These are phyloP conservation scores for Anguilla pacifica DNA, from an alignment of 2,797 vertebrate genomes.

Conservation along the genomic window DNA sequence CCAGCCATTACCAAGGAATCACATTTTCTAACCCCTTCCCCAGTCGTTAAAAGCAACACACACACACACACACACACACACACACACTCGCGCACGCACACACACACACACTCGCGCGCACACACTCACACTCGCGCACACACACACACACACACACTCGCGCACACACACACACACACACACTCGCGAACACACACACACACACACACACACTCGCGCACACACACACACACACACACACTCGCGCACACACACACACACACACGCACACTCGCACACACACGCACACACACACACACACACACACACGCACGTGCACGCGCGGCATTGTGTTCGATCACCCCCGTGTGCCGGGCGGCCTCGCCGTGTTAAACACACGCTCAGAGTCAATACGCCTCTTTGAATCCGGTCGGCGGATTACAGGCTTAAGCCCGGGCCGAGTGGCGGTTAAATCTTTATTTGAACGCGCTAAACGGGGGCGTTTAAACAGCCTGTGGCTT, in stretches of 20 bases:
- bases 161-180: no score
- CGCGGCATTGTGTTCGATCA: neutral
- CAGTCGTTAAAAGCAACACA: neutral
- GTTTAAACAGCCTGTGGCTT: neutral
- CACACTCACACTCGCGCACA: no score
- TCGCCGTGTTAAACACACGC: neutral
- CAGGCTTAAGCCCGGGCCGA: neutral
- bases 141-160: neutral
- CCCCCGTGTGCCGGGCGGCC: neutral
- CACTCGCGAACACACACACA: no score
- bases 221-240: no score
- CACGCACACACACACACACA: neutral
- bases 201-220: no score
- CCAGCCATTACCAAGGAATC: neutral
- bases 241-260: no score
- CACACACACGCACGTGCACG: neutral
- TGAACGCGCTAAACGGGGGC: neutral
- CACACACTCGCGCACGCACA: neutral
- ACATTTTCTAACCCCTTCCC: neutral
- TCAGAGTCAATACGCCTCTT: neutral
- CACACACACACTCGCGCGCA: neutral
- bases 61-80: neutral
- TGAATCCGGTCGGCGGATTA: neutral
- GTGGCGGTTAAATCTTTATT: neutral
- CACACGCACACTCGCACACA: no score